These are phyloP conservation scores for Stenurella melanura DNA, from an alignment of 2,888 invertebrate species.

Conservation along the genomic window DNA sequence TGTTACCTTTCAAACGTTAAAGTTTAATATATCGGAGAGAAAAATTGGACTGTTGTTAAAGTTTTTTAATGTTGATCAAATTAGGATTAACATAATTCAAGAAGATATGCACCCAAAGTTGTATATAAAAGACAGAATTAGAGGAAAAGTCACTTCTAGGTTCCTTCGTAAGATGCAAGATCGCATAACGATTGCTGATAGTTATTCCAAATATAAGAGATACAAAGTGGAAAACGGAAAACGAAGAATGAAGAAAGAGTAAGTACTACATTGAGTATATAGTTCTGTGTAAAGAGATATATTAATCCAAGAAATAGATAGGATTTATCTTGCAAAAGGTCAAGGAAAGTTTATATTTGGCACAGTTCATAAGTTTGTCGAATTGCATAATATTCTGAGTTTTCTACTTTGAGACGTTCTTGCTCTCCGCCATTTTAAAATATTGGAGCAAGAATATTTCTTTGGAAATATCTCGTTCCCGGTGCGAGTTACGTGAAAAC, in stretches of 20 bases:
- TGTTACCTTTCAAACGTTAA: slow-evolving; percentile 82
- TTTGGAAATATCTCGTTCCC: too few relatives aligned
- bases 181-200: slow-evolving; percentile 52
- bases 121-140: slow-evolving; percentile 56
- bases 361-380: too few relatives aligned
- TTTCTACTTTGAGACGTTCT: too few relatives aligned
- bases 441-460: too few relatives aligned
- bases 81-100: slow-evolving; percentile 59
- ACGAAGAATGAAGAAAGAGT: slow-evolving; percentile 55
- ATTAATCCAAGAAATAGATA: too few relatives aligned
- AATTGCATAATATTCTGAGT: too few relatives aligned
- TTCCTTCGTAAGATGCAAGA: slow-evolving; percentile 59
- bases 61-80: slow-evolving; percentile 72
- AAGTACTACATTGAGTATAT: slow-evolving; percentile 32
- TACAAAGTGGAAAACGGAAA: slow-evolving; percentile 56
- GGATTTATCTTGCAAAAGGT: too few relatives aligned
- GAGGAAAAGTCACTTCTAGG: slow-evolving; percentile 44
- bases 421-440: too few relatives aligned
- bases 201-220: slow-evolving; percentile 57
- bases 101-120: slow-evolving; percentile 57
- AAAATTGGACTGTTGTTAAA: slow-evolving; percentile 80
- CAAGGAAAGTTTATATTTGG: too few relatives aligned
- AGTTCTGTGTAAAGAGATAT: too few relatives aligned
- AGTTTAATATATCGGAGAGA: slow-evolving; percentile 85
- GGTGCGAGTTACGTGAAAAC: too few relatives aligned